These are phyloP conservation scores for Phymastichus coffea DNA, from an alignment of 1,140 invertebrate species.

Conservation along the genomic window DNA sequence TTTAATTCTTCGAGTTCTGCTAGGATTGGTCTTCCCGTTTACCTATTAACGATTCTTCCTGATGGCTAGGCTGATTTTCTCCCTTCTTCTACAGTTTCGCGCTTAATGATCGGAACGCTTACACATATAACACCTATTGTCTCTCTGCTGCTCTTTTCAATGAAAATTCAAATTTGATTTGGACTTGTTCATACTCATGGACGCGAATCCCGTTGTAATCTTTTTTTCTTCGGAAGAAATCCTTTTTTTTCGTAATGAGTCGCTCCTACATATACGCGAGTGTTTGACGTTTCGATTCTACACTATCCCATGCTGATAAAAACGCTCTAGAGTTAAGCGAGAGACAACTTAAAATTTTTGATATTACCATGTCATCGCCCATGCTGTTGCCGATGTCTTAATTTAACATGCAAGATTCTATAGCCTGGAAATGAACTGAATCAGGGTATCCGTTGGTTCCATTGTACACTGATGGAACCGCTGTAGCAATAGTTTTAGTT, in stretches of 20 bases:
- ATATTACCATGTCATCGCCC: constrained; percentile 36
- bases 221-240: constrained; percentile 3
- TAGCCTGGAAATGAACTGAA: constrained; percentile 32
- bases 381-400: constrained; percentile 35
- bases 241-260: constrained; percentile 22
- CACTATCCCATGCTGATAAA: constrained; percentile 38
- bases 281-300: constrained; percentile 35
- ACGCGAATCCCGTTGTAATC: constrained; percentile 4
- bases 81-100: constrained; percentile 11
- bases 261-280: constrained; percentile 15
- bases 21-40: not conserved
- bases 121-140: constrained; percentile 26
- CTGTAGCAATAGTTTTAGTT: constrained; percentile 9
- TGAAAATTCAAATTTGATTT: constrained; percentile 2
- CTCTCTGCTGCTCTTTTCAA: not conserved
- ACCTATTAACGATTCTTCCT: not conserved
- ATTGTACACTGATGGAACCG: constrained; percentile 9
- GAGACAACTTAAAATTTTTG: constrained; percentile 41
- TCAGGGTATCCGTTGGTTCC: constrained; percentile 20
- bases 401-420: constrained; percentile 35
- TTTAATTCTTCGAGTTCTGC: constrained; percentile 7
- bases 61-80: not conserved
- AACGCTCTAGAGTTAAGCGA: constrained; percentile 35
- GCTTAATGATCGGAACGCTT: constrained; percentile 26
- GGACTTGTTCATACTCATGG: not conserved